Evolutionary conservation across 2,113 vertebrate species (phyloP), one percentile per base, ranked within the genome.

Genomic region (Cygnus buccinator): DNA sequence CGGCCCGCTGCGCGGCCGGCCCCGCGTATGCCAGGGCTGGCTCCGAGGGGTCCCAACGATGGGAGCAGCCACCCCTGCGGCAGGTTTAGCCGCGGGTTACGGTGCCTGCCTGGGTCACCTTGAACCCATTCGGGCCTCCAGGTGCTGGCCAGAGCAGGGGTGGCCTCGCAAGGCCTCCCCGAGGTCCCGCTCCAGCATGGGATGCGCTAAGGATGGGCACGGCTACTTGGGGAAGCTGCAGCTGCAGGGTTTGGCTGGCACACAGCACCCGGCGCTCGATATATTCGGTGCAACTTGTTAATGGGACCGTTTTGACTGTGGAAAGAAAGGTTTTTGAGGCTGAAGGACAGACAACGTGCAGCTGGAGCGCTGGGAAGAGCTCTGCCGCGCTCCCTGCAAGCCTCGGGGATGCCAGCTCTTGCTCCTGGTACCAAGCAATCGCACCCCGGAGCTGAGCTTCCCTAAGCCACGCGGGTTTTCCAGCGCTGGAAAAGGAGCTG

Each of bases 1-100:
- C 14, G 2, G 55, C 48, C 94, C 58, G 0, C 13, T 89, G 65
- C 37, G 9, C 0, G 0, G 86, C 79, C 91, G 46, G 75, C 37
- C 35, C 71, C 59, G 52, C 65, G 72, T 81, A 71, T 28, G 54
- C n/a, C 8, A 63, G 61, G 77, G 65, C 23, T 74, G 90, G 88
- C 90, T 90, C 70, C 61, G 62, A 77, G 18, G 11, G 73, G 84
- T 91, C 63, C 58, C 87, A 57, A 19, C 50, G 46, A 22, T 55
- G 19, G 0, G 3, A 88, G 59, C 65, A 90, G 67, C 15, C 50
- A 70, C 41, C 19, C 68, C 92, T 77, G 59, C 76, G 80, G 63
- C 48, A 61, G 46, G 43, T 93, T 93, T 89, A 70, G 76, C 41
- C 43, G 84, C 44, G 2, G 3, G 68, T 67, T 72, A 59, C 81